Evolutionary conservation across 1,140 invertebrate species (phyloP).

Genomic region (Drosophila nigromelanica): DNA sequence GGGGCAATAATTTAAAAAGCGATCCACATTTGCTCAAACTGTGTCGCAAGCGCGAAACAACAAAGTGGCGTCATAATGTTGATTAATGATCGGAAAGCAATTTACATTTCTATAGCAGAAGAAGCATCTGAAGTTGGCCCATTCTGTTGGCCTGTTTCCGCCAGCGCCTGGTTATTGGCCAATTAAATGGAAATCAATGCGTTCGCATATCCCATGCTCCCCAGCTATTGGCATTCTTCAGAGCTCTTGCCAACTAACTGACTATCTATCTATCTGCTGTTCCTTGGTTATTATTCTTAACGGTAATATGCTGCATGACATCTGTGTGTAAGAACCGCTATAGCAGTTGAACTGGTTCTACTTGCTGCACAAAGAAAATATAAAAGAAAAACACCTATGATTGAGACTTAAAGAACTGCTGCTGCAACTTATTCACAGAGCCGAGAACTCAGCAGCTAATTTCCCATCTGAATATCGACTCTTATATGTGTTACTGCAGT

Average conservation of each 20-base stretch:
- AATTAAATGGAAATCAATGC: constrained; percentile 78
- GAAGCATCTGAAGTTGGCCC: constrained; percentile 40
- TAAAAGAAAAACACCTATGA: background rate
- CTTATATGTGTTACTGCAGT: constrained; percentile 5
- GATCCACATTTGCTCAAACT: constrained; percentile 24
- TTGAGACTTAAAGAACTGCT: constrained; percentile 13
- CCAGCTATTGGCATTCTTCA: constrained; percentile 55
- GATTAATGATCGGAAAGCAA: constrained; percentile 43
- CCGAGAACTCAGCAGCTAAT: constrained; percentile 7
- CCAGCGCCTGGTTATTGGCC: constrained; percentile 19
- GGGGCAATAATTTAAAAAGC: constrained; percentile 54
- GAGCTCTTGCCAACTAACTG: constrained; percentile 19
- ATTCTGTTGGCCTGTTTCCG: constrained; percentile 62
- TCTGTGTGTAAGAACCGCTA: constrained; percentile 61
- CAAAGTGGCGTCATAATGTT: constrained; percentile 5
- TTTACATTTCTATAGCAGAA: constrained; percentile 49
- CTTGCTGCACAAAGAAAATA: background rate
- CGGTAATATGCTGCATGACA: constrained; percentile 76
- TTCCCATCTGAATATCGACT: constrained; percentile 28
- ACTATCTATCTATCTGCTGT: background rate
- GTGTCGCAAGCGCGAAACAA: constrained; percentile 34
- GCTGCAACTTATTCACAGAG: background rate
- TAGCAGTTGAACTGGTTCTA: constrained; percentile 56
- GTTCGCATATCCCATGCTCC: constrained; percentile 29
- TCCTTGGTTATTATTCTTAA: constrained; percentile 68